Percentiles rank a stretch among this genome's conserved stretches.
These are phyloP conservation scores for Macaria notata DNA, from an alignment of 2,888 invertebrate genomes.

Conservation along the genomic window DNA sequence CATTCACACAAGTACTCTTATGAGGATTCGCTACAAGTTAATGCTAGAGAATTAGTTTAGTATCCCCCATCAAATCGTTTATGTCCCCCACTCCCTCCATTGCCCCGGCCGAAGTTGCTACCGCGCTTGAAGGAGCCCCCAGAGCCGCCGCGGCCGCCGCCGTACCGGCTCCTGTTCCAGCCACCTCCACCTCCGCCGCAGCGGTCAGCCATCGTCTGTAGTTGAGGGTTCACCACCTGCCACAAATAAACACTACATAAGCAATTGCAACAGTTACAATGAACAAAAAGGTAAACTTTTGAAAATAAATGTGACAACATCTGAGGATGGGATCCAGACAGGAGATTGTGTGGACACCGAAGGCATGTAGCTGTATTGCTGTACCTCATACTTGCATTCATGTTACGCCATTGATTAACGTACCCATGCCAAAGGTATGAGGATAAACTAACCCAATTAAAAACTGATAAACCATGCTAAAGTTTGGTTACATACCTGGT, in stretches of 20 bases:
- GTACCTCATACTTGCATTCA: constrained; percentile 90
- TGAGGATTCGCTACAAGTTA: constrained; percentile 57
- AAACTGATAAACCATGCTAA: not conserved
- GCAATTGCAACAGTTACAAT: too few relatives aligned
- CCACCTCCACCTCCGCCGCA: constrained; percentile 76
- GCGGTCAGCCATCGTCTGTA: constrained; percentile 89
- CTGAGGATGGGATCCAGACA: constrained; percentile 91
- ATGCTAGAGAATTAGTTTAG: constrained; percentile 44
- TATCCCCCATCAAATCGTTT: constrained; percentile 74
- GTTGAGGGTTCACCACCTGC: constrained; percentile 92
- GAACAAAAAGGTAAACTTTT: not conserved
- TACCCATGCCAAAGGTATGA: constrained; percentile 91
- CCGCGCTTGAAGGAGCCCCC: constrained; percentile 76
- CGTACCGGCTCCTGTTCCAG: constrained; percentile 36
- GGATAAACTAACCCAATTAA: constrained; percentile 51
- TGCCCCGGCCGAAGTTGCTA: constrained; percentile 67
- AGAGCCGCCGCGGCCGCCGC: constrained; percentile 65
- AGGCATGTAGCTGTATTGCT: constrained; percentile 87
- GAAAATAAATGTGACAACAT: constrained; percentile 78
- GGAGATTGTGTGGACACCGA: constrained; percentile 87
- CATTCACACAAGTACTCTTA: constrained; percentile 63
- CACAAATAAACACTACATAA: constrained; percentile 23
- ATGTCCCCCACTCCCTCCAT: constrained; percentile 56
- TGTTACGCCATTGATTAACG: constrained; percentile 84
- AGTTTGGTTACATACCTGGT: constrained; percentile 84